Evolutionary conservation across 37 sponge, comb jelly and placozoan species (phyloP).

Genomic region (Halichondria panicea): DNA sequence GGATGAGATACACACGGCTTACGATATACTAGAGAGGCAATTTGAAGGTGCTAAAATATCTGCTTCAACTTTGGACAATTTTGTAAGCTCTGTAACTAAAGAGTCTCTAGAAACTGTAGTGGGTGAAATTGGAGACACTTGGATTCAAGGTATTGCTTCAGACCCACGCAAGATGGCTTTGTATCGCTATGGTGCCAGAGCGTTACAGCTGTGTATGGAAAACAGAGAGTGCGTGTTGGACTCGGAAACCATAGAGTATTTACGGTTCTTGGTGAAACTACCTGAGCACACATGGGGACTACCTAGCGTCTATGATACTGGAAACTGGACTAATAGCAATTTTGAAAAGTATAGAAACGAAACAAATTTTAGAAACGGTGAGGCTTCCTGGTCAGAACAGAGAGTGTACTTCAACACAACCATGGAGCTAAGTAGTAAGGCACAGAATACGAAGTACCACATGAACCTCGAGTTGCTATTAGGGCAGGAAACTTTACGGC

Average conservation of each 20-base stretch:
- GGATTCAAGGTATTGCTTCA: conserved; percentile 66
- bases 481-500: conserved; percentile 1
- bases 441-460: background rate
- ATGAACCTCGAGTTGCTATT: background rate
- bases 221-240: background rate
- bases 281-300: conserved; percentile 75
- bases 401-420: conserved; percentile 36
- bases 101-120: conserved; percentile 13
- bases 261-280: conserved; percentile 61
- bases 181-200: too few species aligned
- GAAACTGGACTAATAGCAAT: conserved; percentile 47
- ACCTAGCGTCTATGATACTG: conserved; percentile 28
- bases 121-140: conserved; percentile 70
- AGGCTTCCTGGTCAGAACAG: conserved; percentile 66
- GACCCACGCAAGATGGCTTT: conserved; percentile 63
- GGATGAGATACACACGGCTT: conserved; percentile 41
- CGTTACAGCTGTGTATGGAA: conserved; percentile 1
- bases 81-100: conserved; percentile 7
- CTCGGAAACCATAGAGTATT: conserved; percentile 2
- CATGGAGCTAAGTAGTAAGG: conserved; percentile 2
- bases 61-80: conserved; percentile 58
- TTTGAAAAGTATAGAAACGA: conserved; percentile 37
- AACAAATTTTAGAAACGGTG: conserved; percentile 1
- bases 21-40: conserved; percentile 19
- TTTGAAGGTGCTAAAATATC: conserved; percentile 53